Evolutionary conservation across 2,888 invertebrate genomes (phyloP), one percentile per base, ranked within the genome.

Genomic region (Andrena hattorfiana): DNA sequence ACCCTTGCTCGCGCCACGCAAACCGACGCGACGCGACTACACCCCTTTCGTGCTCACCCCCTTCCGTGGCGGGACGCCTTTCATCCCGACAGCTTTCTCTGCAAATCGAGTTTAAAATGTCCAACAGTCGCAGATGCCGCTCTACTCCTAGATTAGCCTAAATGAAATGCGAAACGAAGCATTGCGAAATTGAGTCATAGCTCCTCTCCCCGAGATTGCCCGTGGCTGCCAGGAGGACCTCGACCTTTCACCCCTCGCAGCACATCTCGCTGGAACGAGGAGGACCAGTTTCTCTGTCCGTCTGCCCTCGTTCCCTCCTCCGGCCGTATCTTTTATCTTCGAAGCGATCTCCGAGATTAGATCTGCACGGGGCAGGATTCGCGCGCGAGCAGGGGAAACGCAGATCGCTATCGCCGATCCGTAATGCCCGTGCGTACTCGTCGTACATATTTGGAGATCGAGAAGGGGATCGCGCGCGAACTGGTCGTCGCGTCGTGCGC

Each of bases 351-450:
- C 69, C 49, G 79, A 88, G 90, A 90, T 90, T 86, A 85, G 77
- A 90, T 89, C 88, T 54, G 68, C 56, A 32, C 68, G 42, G 64
- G 69, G 69, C 71, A 60, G 54, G 68, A 48, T n/a, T 62, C 72
- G 84, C 59, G 82, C 26, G 42, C 28, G 56, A 66, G 77, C 62
- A 71, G 82, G 84, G 85, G 82, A 85, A 85, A 70, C 84, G 79
- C 80, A 90, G 92, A 92, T 91, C 78, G 80, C 75, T 90, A 92
- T 92, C 93, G 77, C 49, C 84, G 87, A 90, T 91, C 83, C 85
- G 88, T 91, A 92, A 90, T 87, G 87, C 86, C 56, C 73, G 67
- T 78, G 86, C 84, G 84, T 83, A 86, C 85, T 86, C 84, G 84
- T 84, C 83, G 87, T 85, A 42, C 42, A 16, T 42, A 86, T 88